Evolutionary conservation across 2,113 vertebrate species (phyloP), one percentile per base, ranked within the genome.

Genomic region (Eudyptes chrysolophus): DNA sequence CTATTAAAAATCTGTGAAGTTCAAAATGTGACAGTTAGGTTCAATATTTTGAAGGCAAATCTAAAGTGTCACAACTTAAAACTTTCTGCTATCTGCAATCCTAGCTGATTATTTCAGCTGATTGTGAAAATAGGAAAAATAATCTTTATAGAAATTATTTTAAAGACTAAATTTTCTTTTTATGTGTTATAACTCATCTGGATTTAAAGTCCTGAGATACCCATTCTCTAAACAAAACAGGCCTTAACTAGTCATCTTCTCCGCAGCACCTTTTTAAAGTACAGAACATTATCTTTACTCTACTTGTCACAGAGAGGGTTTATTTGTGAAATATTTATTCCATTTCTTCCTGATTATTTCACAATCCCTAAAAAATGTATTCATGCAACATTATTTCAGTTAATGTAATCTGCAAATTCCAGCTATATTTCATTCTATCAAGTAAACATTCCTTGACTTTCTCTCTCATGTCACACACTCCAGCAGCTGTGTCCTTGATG

Each of bases 401-500:
- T 93, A 97, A 95, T 88, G 76, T 16, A 84, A 97, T 89, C 90
- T 90, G 60, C n/a, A 94, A 62, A 85, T 46, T 87, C 89, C 87
- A 93, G 57, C 70, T 85, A 32, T 94, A 92, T 96, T 97, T 97
- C 84, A 83, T 82, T 49, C 66, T 27, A 49, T 46, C 81, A 77
- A 69, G 60, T 80, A 95, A 96, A 96, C 78, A 97, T 66, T 74
- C 81, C 58, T 92, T 87, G 91, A 92, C 93, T 96, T 92, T 89
- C 54, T 34, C 72, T 87, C 86, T 83, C 25, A 14, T 79, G 74
- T 93, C 87, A 69, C 78, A 87, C 87, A 81, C 92, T 96, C 84
- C 77, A 72, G 82, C 95, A 97, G 96, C 96, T 97, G 95, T 92
- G 96, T 17, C 89, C 91, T 92, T 93, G 91, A 96, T 70, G 70